Conservation (phyloP, 2,113 vertebrate genomes). For the Acinonyx jubatus region DNA sequence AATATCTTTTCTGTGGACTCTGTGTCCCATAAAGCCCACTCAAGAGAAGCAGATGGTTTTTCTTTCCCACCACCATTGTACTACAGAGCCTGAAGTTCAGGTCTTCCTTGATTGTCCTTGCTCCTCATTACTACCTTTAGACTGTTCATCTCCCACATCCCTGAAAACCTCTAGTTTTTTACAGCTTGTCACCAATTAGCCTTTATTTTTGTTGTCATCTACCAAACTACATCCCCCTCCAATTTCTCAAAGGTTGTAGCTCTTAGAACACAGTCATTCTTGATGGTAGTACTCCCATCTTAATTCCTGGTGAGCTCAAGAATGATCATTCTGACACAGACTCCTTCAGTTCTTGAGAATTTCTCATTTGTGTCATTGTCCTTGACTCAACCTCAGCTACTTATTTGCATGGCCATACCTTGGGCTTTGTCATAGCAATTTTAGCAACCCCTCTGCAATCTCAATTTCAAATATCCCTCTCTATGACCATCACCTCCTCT, state of each 20-base stretch:
- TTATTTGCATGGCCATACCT: background rate
- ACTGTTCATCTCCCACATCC: conserved; percentile 75
- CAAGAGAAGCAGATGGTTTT: background rate
- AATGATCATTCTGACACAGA: background rate
- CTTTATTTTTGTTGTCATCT: background rate
- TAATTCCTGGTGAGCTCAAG: background rate
- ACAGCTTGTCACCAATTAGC: background rate
- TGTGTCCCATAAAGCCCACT: background rate
- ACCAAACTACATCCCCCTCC: background rate
- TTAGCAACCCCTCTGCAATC: background rate
- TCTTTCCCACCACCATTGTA: background rate
- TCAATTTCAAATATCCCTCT: background rate
- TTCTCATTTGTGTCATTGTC: background rate
- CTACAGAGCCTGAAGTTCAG: background rate
- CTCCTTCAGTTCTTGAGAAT: background rate
- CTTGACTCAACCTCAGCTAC: background rate
- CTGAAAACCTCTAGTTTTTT: background rate
- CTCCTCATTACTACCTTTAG: background rate
- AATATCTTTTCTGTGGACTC: background rate
- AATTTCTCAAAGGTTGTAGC: background rate
- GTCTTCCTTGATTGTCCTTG: background rate
- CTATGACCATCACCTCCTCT: background rate
- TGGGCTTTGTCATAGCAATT: background rate
- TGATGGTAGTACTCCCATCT: background rate
- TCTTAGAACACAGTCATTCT: background rate